phyloP scores from a whole-genome alignment of 2,113 vertebrate genomes.

The Poecile atricapillus region DNA sequence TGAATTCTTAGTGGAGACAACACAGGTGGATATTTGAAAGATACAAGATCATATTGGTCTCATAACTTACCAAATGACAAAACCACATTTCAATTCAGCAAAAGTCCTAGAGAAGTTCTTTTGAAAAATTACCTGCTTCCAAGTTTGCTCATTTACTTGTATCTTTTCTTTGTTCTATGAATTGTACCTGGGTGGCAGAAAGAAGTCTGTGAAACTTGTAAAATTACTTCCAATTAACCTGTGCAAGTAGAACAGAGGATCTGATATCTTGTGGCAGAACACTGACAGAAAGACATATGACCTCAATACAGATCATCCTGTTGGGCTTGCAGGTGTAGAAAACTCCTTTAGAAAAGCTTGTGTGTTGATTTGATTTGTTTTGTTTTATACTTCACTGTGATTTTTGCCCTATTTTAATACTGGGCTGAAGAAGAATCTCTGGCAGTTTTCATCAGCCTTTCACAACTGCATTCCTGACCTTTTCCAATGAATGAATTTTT shows the following conservation, averaged over 20 bases:
- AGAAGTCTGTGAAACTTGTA: neutral
- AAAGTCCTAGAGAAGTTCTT: neutral
- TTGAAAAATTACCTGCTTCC: neutral
- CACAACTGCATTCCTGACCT: neutral
- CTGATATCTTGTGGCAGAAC: neutral
- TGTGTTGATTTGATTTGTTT: neutral
- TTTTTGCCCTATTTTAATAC: neutral
- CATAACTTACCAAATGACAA: neutral
- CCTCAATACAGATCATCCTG: accelerated
- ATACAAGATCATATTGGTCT: neutral
- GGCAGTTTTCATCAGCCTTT: neutral
- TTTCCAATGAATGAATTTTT: neutral
- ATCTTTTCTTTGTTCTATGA: neutral
- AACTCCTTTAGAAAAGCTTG: neutral
- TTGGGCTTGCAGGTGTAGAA: neutral
- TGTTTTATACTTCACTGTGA: neutral
- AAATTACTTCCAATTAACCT: neutral
- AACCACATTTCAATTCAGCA: neutral
- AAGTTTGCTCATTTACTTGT: accelerated
- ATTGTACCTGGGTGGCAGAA: neutral
- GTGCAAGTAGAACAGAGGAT: neutral
- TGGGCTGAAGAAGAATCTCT: neutral
- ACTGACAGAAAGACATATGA: neutral
- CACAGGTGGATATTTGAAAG: neutral
- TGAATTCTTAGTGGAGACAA: neutral